Percentiles rank a stretch among this genome's conserved stretches.
These are phyloP conservation scores for Ataeniobius toweri DNA, from an alignment of 2,797 vertebrate genomes.

Conservation along the genomic window DNA sequence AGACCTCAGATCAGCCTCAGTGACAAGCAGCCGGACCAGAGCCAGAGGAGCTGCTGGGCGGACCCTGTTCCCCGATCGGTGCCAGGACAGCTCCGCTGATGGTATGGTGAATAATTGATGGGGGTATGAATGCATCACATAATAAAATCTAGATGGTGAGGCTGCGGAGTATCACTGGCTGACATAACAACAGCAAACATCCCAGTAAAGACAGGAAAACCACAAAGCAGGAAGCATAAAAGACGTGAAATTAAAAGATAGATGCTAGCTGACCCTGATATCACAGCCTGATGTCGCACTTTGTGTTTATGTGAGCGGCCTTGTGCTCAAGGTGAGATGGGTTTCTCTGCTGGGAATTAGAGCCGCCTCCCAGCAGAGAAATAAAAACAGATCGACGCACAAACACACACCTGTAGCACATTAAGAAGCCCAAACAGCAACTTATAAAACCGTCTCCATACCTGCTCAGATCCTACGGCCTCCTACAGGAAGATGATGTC, in stretches of 20 bases:
- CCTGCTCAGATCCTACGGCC: neutral
- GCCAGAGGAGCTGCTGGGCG: constrained; percentile 35
- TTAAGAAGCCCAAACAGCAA: neutral
- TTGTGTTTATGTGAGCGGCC: constrained; percentile 35
- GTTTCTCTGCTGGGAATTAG: constrained; percentile 27
- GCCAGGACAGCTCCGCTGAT: constrained; percentile 12
- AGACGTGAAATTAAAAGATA: constrained; percentile 1
- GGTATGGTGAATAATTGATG: constrained; percentile 76
- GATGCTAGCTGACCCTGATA: neutral
- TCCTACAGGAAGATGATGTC: neutral
- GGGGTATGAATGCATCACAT: constrained; percentile 73
- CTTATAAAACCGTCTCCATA: neutral
- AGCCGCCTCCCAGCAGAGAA: constrained; percentile 22
- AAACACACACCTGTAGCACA: constrained; percentile 56
- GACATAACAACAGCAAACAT: neutral
- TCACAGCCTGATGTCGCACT: constrained; percentile 24
- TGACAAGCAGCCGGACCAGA: constrained; percentile 21
- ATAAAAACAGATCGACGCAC: constrained; percentile 13
- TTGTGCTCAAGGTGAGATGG: constrained; percentile 61
- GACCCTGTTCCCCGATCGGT: constrained; percentile 44
- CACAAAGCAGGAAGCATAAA: neutral
- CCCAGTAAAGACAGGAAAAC: constrained; percentile 3
- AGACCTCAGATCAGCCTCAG: constrained; percentile 51
- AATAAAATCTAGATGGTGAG: constrained; percentile 30
- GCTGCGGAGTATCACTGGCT: constrained; percentile 11